Evolutionary conservation across 2,113 vertebrate genomes (phyloP).

Genomic region (Epinephelus moara): DNA sequence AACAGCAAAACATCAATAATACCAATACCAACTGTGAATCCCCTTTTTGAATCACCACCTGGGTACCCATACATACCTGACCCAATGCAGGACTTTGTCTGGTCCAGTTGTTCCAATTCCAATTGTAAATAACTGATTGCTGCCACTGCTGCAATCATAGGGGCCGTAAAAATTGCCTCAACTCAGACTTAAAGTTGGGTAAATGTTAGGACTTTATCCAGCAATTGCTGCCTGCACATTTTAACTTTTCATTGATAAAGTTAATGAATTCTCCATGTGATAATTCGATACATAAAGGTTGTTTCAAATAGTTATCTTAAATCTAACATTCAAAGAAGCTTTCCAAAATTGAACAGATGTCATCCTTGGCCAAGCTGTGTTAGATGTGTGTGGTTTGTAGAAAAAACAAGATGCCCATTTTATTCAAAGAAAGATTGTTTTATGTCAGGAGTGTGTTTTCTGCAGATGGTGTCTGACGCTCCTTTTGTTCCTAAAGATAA

Average conservation of each 20-base stretch:
- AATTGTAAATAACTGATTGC: not conserved
- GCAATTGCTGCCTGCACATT: not conserved
- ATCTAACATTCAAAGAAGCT: not conserved
- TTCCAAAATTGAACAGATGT: not conserved
- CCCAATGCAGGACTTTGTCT: no score
- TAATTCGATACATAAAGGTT: not conserved
- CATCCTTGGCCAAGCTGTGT: not conserved
- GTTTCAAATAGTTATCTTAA: not conserved
- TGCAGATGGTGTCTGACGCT: slow-evolving; percentile 17
- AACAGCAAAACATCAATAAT: no score
- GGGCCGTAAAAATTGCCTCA: not conserved
- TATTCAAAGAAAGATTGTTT: not conserved
- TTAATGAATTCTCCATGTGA: not conserved
- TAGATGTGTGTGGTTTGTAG: not conserved
- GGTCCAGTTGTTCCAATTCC: no score
- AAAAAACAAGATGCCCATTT: not conserved
- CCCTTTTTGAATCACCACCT: no score
- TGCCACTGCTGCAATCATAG: not conserved
- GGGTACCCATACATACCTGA: no score
- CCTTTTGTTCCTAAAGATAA: slow-evolving; percentile 4
- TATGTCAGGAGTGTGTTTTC: not conserved
- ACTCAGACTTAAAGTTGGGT: slow-evolving; percentile 1
- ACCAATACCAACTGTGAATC: no score
- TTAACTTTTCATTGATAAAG: not conserved
- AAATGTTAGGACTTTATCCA: slow-evolving; percentile 10